A percentile compares a stretch with the other conserved stretches of the same genome.
These are phyloP conservation scores for Cheilosia impressa DNA, from an alignment of 2,888 invertebrate species.

Conservation along the genomic window DNA sequence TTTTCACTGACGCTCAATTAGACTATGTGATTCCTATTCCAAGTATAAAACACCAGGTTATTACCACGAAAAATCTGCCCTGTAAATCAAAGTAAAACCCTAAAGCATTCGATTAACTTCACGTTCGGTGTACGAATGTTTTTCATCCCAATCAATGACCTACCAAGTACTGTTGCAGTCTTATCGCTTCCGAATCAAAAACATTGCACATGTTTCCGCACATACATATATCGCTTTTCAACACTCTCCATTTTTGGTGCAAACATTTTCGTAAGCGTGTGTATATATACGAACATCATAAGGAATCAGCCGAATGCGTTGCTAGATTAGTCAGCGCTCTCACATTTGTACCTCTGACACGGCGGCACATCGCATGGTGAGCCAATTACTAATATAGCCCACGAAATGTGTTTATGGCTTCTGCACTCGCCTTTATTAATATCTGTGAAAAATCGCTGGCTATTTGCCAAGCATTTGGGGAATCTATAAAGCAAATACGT, in stretches of 20 bases:
- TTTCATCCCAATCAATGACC: not conserved
- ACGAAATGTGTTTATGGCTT: constrained; percentile 69
- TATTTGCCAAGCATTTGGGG: constrained; percentile 64
- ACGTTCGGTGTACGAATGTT: too few relatives aligned
- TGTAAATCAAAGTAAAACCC: too few relatives aligned
- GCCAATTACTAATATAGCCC: constrained; percentile 56
- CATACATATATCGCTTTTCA: not conserved
- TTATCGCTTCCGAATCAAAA: not conserved
- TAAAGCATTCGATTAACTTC: too few relatives aligned
- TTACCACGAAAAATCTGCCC: too few relatives aligned
- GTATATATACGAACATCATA: not conserved
- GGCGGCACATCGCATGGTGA: constrained; percentile 47
- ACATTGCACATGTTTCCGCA: constrained; percentile 4
- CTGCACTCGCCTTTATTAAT: constrained; percentile 70
- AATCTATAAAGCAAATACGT: constrained; percentile 67
- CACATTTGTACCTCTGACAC: constrained; percentile 37
- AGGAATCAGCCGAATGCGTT: constrained; percentile 35
- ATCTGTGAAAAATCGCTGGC: constrained; percentile 59
- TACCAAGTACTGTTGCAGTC: not conserved
- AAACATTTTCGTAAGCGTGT: constrained; percentile 7
- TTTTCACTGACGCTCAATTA: too few relatives aligned
- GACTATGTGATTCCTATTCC: too few relatives aligned
- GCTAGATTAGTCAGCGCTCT: constrained; percentile 58
- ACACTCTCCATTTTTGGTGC: constrained; percentile 37
- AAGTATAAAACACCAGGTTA: too few relatives aligned